A percentile compares a stretch with the other conserved stretches of the same genome.
Evolutionary conservation across 2,113 vertebrate genomes (phyloP).

Genomic region (Plectropomus leopardus): DNA sequence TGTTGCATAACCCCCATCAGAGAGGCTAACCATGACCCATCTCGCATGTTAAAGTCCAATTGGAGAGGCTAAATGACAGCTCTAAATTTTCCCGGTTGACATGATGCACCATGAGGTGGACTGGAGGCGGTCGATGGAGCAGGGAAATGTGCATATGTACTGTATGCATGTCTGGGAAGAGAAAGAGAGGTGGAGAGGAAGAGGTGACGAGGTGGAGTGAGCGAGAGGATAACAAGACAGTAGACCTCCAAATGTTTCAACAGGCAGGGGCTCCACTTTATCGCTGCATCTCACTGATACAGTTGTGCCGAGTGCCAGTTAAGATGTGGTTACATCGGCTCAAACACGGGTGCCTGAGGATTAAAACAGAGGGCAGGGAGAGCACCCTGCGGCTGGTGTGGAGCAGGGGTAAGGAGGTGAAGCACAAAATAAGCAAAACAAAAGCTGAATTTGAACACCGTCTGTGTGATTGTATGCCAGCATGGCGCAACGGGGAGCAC

Average conservation of each 20-base stretch:
- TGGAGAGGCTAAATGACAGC: slow-evolving; percentile 64
- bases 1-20: slow-evolving; percentile 77
- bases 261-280: slow-evolving; percentile 26
- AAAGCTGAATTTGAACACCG: slow-evolving; percentile 71
- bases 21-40: slow-evolving; percentile 67
- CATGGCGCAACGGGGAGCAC: slow-evolving; percentile 71
- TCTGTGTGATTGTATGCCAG: slow-evolving; percentile 82
- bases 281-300: slow-evolving; percentile 44
- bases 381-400: slow-evolving; percentile 55
- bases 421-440: slow-evolving; percentile 70
- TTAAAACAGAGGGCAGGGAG: slow-evolving; percentile 68
- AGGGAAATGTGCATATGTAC: slow-evolving; percentile 40
- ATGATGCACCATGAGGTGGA: slow-evolving; percentile 41
- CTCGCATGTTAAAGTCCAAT: slow-evolving; percentile 70
- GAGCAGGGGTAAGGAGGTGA: slow-evolving; percentile 59
- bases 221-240: slow-evolving; percentile 24
- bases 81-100: slow-evolving; percentile 72
- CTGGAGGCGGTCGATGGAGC: slow-evolving; percentile 37
- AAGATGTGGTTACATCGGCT: slow-evolving; percentile 49
- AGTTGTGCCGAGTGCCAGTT: slow-evolving; percentile 41
- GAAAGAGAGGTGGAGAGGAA: neutral
- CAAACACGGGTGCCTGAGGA: slow-evolving; percentile 65
- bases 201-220: neutral
- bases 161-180: neutral
- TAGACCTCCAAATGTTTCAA: slow-evolving; percentile 40